These are phyloP conservation scores for Oscheius sp. DNA, from an alignment of 2,888 invertebrate species.

Conservation along the genomic window DNA sequence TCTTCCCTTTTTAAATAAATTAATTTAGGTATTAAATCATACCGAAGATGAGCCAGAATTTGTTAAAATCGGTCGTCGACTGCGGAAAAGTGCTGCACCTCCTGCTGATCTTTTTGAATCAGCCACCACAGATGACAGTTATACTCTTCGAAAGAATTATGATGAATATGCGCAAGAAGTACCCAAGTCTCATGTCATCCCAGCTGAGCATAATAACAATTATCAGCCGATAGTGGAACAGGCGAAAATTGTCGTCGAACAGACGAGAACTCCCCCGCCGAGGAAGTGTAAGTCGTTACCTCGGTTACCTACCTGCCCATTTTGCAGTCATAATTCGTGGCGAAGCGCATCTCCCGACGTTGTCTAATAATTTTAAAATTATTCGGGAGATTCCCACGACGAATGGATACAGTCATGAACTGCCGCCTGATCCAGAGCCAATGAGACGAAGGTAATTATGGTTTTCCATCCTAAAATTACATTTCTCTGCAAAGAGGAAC, in stretches of 20 bases:
- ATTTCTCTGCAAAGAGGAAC: too few species aligned
- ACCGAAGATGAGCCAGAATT: slow-evolving; percentile 36
- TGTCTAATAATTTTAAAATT: slow-evolving; percentile 19
- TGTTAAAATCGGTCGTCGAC: slow-evolving; percentile 32
- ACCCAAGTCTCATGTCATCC: background rate
- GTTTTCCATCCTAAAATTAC: too few species aligned
- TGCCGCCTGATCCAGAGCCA: slow-evolving; percentile 27
- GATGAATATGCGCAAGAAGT: slow-evolving; percentile 2
- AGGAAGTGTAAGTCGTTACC: background rate
- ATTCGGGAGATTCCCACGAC: slow-evolving; percentile 3
- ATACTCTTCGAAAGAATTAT: background rate
- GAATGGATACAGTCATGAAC: background rate
- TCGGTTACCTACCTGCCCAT: background rate
- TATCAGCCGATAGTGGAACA: background rate
- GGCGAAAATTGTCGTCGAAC: background rate
- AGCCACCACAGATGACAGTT: background rate
- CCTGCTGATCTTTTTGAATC: slow-evolving; percentile 27
- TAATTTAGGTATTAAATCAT: slow-evolving; percentile 32
- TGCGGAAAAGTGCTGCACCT: slow-evolving; percentile 23
- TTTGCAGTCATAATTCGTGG: slow-evolving; percentile 21
- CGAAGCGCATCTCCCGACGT: slow-evolving; percentile 24
- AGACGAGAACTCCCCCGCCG: slow-evolving; percentile 11
- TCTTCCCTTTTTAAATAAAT: background rate
- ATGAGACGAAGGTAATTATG: background rate
- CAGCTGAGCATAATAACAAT: background rate